Evolutionary conservation across 2,113 vertebrate genomes (phyloP).

Genomic region (Burhinus bistriatus): DNA sequence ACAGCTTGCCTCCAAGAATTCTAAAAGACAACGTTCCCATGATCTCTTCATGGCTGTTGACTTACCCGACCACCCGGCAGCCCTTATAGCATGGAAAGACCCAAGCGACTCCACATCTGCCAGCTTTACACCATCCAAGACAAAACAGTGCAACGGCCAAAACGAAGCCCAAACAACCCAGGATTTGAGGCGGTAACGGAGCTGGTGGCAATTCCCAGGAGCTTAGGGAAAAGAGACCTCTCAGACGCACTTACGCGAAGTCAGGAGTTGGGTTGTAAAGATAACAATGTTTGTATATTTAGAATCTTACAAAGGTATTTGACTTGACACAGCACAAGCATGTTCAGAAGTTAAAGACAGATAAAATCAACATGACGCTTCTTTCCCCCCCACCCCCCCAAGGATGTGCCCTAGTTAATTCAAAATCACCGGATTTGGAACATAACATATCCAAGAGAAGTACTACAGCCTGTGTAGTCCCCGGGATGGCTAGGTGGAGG

Average conservation of each 20-base stretch:
- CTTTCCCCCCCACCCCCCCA: too few species aligned
- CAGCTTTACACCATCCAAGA: neutral
- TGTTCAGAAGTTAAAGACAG: neutral
- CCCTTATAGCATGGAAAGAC: neutral
- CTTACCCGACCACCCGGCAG: neutral
- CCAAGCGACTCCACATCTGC: accelerated
- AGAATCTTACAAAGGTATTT: neutral
- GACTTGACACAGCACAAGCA: neutral
- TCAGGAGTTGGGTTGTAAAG: neutral
- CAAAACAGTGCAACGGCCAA: neutral
- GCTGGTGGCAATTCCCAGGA: neutral
- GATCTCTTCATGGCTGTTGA: accelerated
- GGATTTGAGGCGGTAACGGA: neutral
- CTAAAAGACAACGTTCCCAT: accelerated
- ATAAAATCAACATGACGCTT: neutral
- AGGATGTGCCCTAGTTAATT: neutral
- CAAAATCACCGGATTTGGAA: neutral
- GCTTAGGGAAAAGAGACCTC: neutral
- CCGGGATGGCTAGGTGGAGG: neutral
- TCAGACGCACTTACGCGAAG: accelerated
- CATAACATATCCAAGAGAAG: neutral
- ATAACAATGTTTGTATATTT: neutral
- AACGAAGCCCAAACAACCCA: neutral
- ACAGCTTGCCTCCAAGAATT: neutral
- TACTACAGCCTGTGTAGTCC: neutral